Conservation (phyloP, 1,140 invertebrate species). For the Bombus waltoni region DNA sequence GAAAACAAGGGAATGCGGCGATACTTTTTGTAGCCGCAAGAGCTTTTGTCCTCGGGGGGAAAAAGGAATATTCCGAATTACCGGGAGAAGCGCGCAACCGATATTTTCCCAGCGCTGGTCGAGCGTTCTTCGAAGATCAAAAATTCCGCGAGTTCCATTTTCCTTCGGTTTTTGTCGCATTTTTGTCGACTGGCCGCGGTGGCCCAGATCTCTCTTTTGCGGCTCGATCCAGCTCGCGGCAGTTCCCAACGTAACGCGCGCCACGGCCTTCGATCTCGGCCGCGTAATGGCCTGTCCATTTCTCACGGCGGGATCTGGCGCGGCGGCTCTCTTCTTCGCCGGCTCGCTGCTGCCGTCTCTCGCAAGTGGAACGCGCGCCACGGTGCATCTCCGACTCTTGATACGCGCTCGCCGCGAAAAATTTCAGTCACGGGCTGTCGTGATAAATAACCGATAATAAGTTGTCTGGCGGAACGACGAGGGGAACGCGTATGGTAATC, state of each 20-base stretch:
- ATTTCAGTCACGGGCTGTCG: slow-evolving; percentile 48
- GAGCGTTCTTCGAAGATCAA: not conserved
- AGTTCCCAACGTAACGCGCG: slow-evolving; percentile 31
- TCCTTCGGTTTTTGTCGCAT: not conserved
- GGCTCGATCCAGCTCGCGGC: slow-evolving; percentile 38
- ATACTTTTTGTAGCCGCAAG: no score
- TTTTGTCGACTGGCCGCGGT: not conserved
- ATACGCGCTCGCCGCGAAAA: slow-evolving; percentile 12
- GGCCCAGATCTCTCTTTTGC: slow-evolving; percentile 36
- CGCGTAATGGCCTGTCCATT: slow-evolving; percentile 37
- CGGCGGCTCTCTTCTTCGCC: not conserved
- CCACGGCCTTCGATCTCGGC: slow-evolving; percentile 50
- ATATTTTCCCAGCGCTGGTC: no score
- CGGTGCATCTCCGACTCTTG: slow-evolving; percentile 21
- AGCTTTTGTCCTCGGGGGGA: no score
- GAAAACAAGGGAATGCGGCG: no score
- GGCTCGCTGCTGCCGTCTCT: slow-evolving; percentile 1
- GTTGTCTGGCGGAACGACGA: slow-evolving; percentile 16
- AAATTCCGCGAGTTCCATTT: not conserved
- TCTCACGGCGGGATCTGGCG: slow-evolving; percentile 39
- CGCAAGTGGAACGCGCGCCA: slow-evolving; percentile 38
- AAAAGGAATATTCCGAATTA: no score
- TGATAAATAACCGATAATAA: slow-evolving; percentile 52
- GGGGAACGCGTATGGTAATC: slow-evolving; percentile 21
- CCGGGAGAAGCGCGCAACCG: no score